Base-by-base conservation (phyloP, 2,113 vertebrate genomes). In the Zingel zingel region DNA sequence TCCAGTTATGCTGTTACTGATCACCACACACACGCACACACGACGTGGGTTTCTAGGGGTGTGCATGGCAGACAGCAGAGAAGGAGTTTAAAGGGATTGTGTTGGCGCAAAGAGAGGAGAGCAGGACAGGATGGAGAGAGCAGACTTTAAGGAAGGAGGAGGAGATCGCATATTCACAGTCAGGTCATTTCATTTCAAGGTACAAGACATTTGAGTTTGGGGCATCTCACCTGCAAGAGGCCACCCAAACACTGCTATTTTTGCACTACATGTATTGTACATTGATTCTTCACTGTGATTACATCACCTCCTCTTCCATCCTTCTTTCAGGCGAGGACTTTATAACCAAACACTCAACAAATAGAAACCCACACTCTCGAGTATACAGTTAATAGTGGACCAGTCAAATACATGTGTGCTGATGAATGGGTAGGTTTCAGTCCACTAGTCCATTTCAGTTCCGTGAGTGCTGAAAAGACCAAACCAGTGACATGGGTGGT, bases 51-150 rank as follows among this genome's bases (percentile, higher is more conserved):
- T 68, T 77, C 15, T 58, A 27, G 74, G 33, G 57, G 73, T 79
- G 67, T 58, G 63, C 77, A 58, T 66, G 81, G 77, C 71, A 71
- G 84, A 64, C 66, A 77, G 73, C 66, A 73, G 79, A 81, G 70
- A 59, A 79, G 84, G 87, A 89, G 77, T 87, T 89, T 77, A 92
- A 94, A 94, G 92, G 93, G 91, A 94, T 76, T 15, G 75, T 21
- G 59, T 71, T 45, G 65, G 74, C 74, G 27, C 30, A 5, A n/a
- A 25, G 23, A 27, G 25, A 53, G 33, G 48, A 72, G 67, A 59
- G 53, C 50, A n/a, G 33, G 65, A 74, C 9, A 11, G 36, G 54
- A 73, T 25, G 8, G 7, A 39, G 76, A 25, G 63, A 73, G 43
- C 25, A 25, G 76, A 68, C 6, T 0, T 18, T 5, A 4, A 50